Evolutionary conservation across 2,888 invertebrate species (phyloP).

Genomic region (Ectemnius continuus): DNA sequence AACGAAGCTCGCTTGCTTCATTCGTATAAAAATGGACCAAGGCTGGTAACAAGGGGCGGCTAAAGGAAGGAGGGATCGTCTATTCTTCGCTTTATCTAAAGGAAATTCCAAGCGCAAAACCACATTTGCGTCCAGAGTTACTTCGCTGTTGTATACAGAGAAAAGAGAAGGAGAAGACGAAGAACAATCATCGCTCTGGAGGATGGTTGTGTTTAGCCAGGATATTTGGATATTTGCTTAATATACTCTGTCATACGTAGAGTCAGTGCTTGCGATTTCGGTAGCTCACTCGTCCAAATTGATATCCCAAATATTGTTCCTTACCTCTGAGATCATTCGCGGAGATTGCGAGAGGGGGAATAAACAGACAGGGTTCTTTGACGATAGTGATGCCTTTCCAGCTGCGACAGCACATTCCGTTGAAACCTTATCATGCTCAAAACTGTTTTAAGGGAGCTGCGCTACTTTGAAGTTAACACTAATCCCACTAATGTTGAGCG

Average conservation of each 20-base stretch:
- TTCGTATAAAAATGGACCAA: background rate
- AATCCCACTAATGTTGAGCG: constrained; percentile 18
- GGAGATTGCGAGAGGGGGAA: background rate
- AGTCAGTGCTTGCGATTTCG: constrained; percentile 26
- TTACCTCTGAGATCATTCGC: constrained; percentile 26
- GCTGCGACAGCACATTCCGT: background rate
- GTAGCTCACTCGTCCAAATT: constrained; percentile 39
- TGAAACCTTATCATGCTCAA: constrained; percentile 21
- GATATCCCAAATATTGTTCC: constrained; percentile 52
- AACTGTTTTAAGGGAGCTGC: constrained; percentile 9
- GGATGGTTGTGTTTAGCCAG: background rate
- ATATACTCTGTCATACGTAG: constrained; percentile 15
- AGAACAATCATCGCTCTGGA: no score
- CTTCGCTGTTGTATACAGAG: no score
- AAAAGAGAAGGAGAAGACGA: no score
- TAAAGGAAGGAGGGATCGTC: background rate
- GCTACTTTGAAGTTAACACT: constrained; percentile 29
- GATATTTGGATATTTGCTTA: constrained; percentile 35
- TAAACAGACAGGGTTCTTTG: constrained; percentile 16
- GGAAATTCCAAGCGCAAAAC: background rate
- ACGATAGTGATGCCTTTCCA: background rate
- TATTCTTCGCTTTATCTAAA: background rate
- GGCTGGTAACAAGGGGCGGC: background rate
- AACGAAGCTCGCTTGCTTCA: background rate
- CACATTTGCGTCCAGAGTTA: background rate